These are phyloP conservation scores for Chaetops frenatus DNA, from an alignment of 2,113 vertebrate species.

Conservation along the genomic window DNA sequence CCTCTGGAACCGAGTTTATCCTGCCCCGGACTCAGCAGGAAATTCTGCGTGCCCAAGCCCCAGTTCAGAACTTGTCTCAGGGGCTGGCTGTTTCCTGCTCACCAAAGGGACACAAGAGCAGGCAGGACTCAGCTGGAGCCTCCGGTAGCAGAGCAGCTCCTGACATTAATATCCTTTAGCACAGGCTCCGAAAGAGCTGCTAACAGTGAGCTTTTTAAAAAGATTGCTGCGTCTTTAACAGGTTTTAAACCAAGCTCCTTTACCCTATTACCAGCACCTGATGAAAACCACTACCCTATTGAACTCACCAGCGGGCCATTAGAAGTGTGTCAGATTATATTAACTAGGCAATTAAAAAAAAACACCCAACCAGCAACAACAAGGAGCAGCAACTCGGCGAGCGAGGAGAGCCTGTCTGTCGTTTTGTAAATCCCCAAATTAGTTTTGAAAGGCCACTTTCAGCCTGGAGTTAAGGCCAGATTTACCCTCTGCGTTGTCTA, in stretches of 20 bases:
- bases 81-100: background rate
- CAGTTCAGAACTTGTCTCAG: background rate
- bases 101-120: background rate
- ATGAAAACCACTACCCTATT: slow-evolving; percentile 41
- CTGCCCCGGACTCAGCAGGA: background rate
- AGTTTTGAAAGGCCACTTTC: slow-evolving; percentile 66
- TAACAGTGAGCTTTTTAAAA: background rate
- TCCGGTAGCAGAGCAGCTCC: background rate
- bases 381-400: background rate
- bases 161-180: slow-evolving; percentile 38
- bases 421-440: slow-evolving; percentile 58
- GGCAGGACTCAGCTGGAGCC: background rate
- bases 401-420: slow-evolving; percentile 43
- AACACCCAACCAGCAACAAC: slow-evolving; percentile 28
- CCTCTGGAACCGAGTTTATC: background rate
- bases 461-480: slow-evolving; percentile 67
- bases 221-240: slow-evolving; percentile 2
- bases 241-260: slow-evolving; percentile 23
- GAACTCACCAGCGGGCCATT: slow-evolving; percentile 44
- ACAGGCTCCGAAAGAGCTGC: background rate
- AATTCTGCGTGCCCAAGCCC: background rate
- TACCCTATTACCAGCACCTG: slow-evolving; percentile 36
- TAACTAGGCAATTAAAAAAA: slow-evolving; percentile 56
- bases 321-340: slow-evolving; percentile 55
- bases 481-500: slow-evolving; percentile 26